Evolutionary conservation across 2,888 invertebrate genomes (phyloP), one percentile per base, ranked within the genome.

Genomic region (Eumacrocentrus americanus): DNA sequence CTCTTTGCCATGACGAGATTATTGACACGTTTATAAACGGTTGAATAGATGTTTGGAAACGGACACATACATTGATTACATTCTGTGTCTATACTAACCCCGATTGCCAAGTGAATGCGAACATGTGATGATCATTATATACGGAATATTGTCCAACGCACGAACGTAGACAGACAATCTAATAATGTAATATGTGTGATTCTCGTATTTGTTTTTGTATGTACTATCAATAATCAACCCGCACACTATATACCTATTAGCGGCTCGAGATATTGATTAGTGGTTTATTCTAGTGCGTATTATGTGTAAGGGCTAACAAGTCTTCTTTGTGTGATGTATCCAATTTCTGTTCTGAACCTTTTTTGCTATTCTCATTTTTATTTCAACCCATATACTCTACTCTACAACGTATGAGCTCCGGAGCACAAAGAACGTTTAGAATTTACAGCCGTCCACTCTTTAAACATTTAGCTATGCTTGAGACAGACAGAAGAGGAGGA

Each of bases 401-500:
- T n/a, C n/a, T n/a, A n/a, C n/a, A n/a, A n/a, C n/a, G n/a, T n/a
- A n/a, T n/a, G n/a, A n/a, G n/a, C n/a, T n/a, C n/a, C n/a, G 12
- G 12, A 37, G 37, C 37, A 37, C 37, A 37, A 37, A 37, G 12
- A 37, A 1, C 12, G 11, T 37, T 42, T 3, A 16, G 14, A 42
- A 42, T 42, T 42, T 42, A 42, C 9, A 42, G 1, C 11, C 42
- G 9, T 16, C 42, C 14, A 20, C 14, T 12, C 18, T 42, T 42
- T 14, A 16, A 42, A 42, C 20, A 2, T 42, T 42, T 42, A 42
- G 16, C 18, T 42, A 14, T 42, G 14, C 42, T 42, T 22, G 6
- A 22, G 35, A 6, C 9, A 3, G 11, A 37, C 14, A 47, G 38
- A 56, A 52, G 44, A 60, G 52, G 44, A 25, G 35, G 37, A 48